A percentile compares a stretch with the other conserved stretches of the same genome.
These are phyloP conservation scores for Carterocephalus palaemon DNA, from an alignment of 2,888 invertebrate species.

Conservation along the genomic window DNA sequence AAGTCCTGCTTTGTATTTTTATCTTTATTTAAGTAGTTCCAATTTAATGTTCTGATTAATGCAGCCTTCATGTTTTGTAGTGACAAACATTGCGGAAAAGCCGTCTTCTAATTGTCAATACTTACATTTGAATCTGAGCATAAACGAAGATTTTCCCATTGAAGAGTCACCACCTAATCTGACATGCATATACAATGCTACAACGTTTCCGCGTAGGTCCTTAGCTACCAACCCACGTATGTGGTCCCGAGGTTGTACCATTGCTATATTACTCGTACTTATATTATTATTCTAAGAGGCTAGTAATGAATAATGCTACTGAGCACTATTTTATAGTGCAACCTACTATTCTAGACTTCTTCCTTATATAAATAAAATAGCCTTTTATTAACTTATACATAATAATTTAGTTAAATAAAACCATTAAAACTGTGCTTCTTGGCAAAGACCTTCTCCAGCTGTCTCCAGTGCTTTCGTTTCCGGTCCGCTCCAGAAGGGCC, in stretches of 20 bases:
- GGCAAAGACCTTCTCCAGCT: too few relatives aligned
- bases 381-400: too few relatives aligned
- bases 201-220: slow-evolving; percentile 63
- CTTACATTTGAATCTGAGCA: neutral
- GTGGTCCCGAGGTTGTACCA: slow-evolving; percentile 54
- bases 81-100: neutral
- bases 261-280: slow-evolving; percentile 42
- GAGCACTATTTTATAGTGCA: slow-evolving; percentile 23
- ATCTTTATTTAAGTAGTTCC: too few relatives aligned
- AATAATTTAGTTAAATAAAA: too few relatives aligned
- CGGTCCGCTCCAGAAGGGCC: too few relatives aligned
- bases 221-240: slow-evolving; percentile 69
- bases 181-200: slow-evolving; percentile 39
- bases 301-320: slow-evolving; percentile 39
- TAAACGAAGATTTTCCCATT: slow-evolving; percentile 36
- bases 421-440: too few relatives aligned
- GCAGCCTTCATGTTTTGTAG: too few relatives aligned
- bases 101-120: neutral
- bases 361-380: slow-evolving; percentile 30
- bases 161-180: slow-evolving; percentile 41
- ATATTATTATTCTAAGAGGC: slow-evolving; percentile 63
- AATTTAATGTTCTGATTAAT: too few relatives aligned
- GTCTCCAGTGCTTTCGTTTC: too few relatives aligned
- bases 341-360: slow-evolving; percentile 26
- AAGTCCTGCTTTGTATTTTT: neutral